Evolutionary conservation across 2,113 vertebrate species (phyloP), one percentile per base, ranked within the genome.

Genomic region (Perognathus longimembris): DNA sequence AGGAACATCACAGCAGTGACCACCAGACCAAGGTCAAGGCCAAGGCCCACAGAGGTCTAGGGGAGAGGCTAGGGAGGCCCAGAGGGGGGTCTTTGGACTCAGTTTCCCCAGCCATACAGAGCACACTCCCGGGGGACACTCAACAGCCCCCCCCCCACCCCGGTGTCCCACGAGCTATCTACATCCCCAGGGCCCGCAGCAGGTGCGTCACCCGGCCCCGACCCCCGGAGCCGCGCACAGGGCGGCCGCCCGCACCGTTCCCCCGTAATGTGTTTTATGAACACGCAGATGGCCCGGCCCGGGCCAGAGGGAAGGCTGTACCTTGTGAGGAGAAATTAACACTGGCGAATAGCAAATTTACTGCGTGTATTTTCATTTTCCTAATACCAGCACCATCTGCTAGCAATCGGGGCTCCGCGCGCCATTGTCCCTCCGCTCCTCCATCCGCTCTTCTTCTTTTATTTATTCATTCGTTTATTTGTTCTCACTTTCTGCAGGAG

Each of bases 301-400:
- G n/a, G 97, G 96, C 97, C 98, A 97, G 98, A 97, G 98, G 87
- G 92, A 96, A 97, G 96, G 95, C 90, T 98, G 97, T 97, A 97
- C 97, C 95, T 97, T 90, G 97, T 98, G 98, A 98, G 97, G 96
- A 98, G 98, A 98, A 98, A 98, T 98, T 94, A 98, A 98, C 97
- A 92, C 97, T 96, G 97, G 98, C 98, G 98, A 98, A 98, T 70
- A 81, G 97, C 66, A 97, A 98, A 98, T 98, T 98, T 97, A 98
- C 97, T 74, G 97, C 86, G 0, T 97, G 98, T 98, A 98, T 98
- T 99, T 98, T 98, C 97, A 95, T 98, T 98, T 98, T 97, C 97
- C 98, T 98, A 98, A 98, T 95, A 97, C 98, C 85, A 87, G 97
- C 87, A 77, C 98, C 98, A 99, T 98, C 99, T 99, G 99, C 98